Base-by-base conservation (phyloP, 2,888 invertebrate species). In the Orthosia cruda region DNA sequence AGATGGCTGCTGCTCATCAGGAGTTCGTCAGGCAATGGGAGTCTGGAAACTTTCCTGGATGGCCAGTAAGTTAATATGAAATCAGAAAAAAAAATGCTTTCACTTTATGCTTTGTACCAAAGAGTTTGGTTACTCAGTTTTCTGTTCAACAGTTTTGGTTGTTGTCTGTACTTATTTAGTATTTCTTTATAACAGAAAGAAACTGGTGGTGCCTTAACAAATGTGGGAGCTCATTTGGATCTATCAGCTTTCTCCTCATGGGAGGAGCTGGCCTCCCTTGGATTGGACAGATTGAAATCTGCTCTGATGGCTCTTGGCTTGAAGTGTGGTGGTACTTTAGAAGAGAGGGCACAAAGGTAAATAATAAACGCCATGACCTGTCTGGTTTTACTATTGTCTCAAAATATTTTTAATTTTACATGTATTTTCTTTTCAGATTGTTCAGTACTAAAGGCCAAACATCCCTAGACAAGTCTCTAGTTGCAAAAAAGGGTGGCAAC, bases 311-410 rank as follows among this genome's bases (percentile, higher is more conserved):
- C 99, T 7, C 96, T 99, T 23, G 99, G 99, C 0, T 97, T 99
- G 2, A 99, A 99, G 95, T 99, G 99, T 95, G 99, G 99, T 73
- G 99, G 99, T 2, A 99, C 99, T 9, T 96, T 99, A 68, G 99
- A 99, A 95, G 99, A 99, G 95, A 97, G 99, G 88, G 99, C 99
- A 1, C 99, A 99, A 92, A 97, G 99, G 97, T 97, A 88, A 40
- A 40, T 40, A 40, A 40, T 40, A 9, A 40, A 40, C 7, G 9
- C 40, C 40, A 40, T 40, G 40, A 9, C 40, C 40, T 9, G 40
- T 40, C 40, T 40, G 40, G 1, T 0, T 23, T 55, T 26, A 50
- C 16, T n/a, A 15, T 26, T 57, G 7, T 15, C 13, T 64, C 12
- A 16, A n/a, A 50, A 23, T 55, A 18, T 54, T 45, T 1, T 18